phyloP scores from a whole-genome alignment of 2,113 vertebrate genomes.

The Calypte anna region DNA sequence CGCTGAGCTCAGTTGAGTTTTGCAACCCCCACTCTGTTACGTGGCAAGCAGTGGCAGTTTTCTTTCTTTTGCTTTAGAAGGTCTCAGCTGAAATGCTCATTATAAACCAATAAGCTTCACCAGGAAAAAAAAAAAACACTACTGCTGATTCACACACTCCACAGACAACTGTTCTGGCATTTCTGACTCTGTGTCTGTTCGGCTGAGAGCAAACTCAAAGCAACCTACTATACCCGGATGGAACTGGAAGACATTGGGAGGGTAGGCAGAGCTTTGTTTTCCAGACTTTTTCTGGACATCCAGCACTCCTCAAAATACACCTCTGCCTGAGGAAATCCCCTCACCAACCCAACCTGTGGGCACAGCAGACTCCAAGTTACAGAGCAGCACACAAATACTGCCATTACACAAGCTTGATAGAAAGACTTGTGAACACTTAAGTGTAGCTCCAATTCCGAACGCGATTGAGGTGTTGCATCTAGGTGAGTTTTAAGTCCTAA shows the following conservation, averaged over 20 bases:
- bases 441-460: not conserved
- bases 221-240: accelerated
- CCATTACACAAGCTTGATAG: not conserved
- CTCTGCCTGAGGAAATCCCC: not conserved
- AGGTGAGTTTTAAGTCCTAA: too few species aligned
- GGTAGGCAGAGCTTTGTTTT: not conserved
- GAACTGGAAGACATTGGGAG: not conserved
- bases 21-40: not conserved
- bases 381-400: not conserved
- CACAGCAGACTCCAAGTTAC: not conserved
- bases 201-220: not conserved
- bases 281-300: not conserved
- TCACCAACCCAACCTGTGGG: not conserved
- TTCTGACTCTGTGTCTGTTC: not conserved
- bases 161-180: not conserved
- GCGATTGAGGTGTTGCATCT: accelerated
- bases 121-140: not conserved
- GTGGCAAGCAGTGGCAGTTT: slow-evolving; percentile 25
- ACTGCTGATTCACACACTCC: not conserved
- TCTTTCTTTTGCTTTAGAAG: not conserved
- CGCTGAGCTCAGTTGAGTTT: not conserved
- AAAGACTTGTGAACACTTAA: not conserved
- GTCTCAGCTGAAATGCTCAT: not conserved
- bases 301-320: not conserved
- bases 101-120: not conserved